A percentile compares a stretch with the other conserved stretches of the same genome.
Evolutionary conservation across 2,797 vertebrate species (phyloP).

Genomic region (Alauda arvensis): DNA sequence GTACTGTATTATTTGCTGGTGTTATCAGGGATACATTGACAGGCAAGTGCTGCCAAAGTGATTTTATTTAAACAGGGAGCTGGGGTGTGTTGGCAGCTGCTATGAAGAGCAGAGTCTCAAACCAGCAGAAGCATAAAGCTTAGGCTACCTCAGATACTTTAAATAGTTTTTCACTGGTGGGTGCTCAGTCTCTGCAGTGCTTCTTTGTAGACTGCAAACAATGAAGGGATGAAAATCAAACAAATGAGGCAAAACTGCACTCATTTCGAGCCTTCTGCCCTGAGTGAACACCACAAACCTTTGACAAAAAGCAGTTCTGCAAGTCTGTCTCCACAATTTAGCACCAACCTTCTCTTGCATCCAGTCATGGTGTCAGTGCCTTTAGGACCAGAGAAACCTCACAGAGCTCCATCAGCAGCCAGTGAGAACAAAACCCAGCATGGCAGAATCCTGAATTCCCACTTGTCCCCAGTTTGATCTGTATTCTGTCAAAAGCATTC

Average conservation of each 20-base stretch:
- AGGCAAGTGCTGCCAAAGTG: not conserved
- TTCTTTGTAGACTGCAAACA: not conserved
- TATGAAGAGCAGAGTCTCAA: not conserved
- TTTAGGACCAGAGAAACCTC: not conserved
- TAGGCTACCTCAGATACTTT: not conserved
- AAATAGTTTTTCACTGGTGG: not conserved
- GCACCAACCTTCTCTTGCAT: not conserved
- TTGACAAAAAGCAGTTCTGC: not conserved
- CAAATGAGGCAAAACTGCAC: not conserved
- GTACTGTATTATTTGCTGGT: not conserved
- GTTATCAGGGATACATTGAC: not conserved
- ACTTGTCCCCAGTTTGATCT: not conserved
- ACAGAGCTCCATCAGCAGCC: not conserved
- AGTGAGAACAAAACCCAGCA: not conserved
- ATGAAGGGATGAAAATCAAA: not conserved
- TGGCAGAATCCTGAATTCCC: not conserved
- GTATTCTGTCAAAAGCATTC: not conserved
- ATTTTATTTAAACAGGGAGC: not conserved
- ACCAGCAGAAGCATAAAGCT: not conserved
- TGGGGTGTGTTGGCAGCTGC: not conserved
- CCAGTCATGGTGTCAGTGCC: not conserved
- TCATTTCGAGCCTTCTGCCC: not conserved
- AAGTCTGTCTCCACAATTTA: not conserved
- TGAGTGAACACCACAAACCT: not conserved
- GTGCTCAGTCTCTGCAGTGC: not conserved